Evolutionary conservation across 1,140 invertebrate species (phyloP).

Genomic region (Trichonephila inaurata): DNA sequence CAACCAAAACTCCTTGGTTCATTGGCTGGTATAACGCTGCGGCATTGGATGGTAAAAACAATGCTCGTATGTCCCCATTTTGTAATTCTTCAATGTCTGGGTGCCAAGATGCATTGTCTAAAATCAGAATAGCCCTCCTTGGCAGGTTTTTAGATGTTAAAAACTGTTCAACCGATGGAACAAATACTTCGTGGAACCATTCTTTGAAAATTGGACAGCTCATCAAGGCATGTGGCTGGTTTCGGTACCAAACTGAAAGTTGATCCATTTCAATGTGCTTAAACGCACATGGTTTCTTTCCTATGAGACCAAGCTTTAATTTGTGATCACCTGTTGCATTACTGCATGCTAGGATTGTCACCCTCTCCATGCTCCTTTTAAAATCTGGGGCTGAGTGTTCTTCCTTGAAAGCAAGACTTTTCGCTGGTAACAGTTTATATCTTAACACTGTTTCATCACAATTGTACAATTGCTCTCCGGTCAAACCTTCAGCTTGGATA

Average conservation of each 20-base stretch:
- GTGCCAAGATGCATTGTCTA: not conserved
- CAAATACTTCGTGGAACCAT: too few species aligned
- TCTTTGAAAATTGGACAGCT: too few species aligned
- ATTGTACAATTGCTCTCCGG: not conserved
- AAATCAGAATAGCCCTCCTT: too few species aligned
- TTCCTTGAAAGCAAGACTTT: not conserved
- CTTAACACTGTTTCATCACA: not conserved
- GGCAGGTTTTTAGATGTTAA: too few species aligned
- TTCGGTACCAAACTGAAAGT: not conserved
- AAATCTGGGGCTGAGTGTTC: not conserved
- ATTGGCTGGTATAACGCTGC: not conserved
- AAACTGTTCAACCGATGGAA: too few species aligned
- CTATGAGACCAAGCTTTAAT: not conserved
- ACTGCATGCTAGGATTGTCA: not conserved
- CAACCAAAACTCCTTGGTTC: not conserved
- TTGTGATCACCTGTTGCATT: not conserved
- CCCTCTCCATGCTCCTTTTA: not conserved
- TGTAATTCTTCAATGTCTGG: not conserved
- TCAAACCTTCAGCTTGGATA: slow-evolving; percentile 9
- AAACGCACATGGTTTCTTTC: not conserved
- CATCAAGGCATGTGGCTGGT: too few species aligned
- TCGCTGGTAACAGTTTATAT: not conserved
- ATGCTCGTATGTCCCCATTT: not conserved
- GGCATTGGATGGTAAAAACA: not conserved
- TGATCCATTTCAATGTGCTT: not conserved